Conservation (phyloP, 2,113 vertebrate genomes). For the Poicephalus gulielmi region DNA sequence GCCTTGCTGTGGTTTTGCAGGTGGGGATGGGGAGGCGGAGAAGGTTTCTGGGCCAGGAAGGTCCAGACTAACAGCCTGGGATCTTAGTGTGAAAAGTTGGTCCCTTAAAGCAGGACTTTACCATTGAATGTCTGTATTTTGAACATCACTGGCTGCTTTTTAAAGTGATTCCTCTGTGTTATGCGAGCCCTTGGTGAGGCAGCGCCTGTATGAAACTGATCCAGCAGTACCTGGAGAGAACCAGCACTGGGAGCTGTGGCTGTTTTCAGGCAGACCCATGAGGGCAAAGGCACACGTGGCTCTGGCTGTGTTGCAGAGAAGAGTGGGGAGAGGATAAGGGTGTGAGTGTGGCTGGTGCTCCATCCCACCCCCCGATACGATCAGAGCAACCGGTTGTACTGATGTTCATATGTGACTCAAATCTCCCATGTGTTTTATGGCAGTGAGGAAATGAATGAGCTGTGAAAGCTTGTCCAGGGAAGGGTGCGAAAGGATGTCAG, state of each 20-base stretch:
- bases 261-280: fast-evolving
- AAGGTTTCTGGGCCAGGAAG: not conserved
- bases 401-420: fast-evolving
- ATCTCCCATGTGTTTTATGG: not conserved
- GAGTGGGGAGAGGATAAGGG: fast-evolving
- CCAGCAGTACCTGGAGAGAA: not conserved
- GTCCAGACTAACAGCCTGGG: not conserved
- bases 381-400: fast-evolving
- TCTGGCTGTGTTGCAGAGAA: not conserved
- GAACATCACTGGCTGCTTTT: not conserved
- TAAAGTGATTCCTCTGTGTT: no score
- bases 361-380: fast-evolving
- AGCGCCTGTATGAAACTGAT: not conserved
- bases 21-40: not conserved
- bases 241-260: not conserved
- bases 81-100: fast-evolving
- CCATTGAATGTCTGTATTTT: not conserved
- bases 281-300: not conserved
- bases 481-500: not conserved
- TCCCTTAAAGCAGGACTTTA: not conserved
- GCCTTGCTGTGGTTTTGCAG: not conserved
- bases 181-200: not conserved
- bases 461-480: not conserved
- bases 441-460: not conserved
- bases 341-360: fast-evolving